Conservation (phyloP, 1,140 invertebrate genomes). For the Dinothrombium tinctorium region DNA sequence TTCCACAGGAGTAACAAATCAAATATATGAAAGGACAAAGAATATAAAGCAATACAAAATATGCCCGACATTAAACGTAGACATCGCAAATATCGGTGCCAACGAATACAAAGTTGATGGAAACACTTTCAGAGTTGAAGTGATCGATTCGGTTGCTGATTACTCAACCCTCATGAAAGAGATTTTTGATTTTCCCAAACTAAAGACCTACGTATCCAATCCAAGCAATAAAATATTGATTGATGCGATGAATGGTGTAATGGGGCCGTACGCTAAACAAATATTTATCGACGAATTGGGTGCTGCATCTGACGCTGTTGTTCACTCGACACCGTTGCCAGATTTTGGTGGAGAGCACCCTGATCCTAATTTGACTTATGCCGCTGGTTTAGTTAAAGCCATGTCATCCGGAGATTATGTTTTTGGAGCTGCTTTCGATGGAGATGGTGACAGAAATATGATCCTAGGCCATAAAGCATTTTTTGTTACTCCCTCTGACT, state of each 20-base stretch:
- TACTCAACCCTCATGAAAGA: conserved; percentile 82
- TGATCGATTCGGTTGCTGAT: conserved; percentile 74
- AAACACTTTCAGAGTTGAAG: conserved; percentile 50
- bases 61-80: conserved; percentile 45
- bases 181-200: conserved; percentile 80
- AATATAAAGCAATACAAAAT: conserved; percentile 46
- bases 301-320: conserved; percentile 33
- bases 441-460: conserved; percentile 94
- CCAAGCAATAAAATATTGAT: conserved; percentile 56
- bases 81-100: conserved; percentile 42
- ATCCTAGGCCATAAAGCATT: conserved; percentile 88
- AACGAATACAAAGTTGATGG: conserved; percentile 37
- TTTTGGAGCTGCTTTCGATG: conserved; percentile 95
- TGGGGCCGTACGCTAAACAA: conserved; percentile 73
- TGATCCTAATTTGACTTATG: conserved; percentile 95
- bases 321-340: conserved; percentile 50
- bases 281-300: conserved; percentile 74
- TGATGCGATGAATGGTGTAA: conserved; percentile 88
- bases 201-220: conserved; percentile 41
- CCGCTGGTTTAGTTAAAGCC: conserved; percentile 52
- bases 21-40: conserved; percentile 60
- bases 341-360: conserved; percentile 95
- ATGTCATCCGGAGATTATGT: conserved; percentile 57
- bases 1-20: conserved; percentile 41
- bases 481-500: conserved; percentile 94